Conservation (phyloP, 2,113 vertebrate genomes). For the Callionymus lyra region DNA sequence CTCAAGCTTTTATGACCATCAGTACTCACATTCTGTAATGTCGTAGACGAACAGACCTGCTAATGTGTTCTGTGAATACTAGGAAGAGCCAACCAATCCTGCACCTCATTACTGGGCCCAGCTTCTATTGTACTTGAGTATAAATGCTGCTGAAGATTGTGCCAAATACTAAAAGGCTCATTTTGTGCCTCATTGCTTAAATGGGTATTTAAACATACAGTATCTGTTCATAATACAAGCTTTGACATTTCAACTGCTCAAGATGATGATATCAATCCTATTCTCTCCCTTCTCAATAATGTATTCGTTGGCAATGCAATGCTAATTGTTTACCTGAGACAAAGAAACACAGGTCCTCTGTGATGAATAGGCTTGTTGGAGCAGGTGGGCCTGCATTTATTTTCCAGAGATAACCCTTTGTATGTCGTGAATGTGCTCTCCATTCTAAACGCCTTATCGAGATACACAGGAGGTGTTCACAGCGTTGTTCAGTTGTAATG, state of each 20-base stretch:
- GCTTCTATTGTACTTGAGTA: not conserved
- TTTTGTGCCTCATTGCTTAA: conserved; percentile 5
- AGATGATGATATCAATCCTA: conserved; percentile 17
- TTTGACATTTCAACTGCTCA: conserved; percentile 26
- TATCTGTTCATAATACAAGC: not conserved
- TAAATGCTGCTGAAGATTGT: conserved; percentile 1
- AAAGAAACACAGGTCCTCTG: conserved; percentile 16
- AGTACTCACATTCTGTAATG: too few species aligned
- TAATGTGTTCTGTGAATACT: too few species aligned
- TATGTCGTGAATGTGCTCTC: conserved; percentile 43
- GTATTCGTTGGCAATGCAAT: conserved; percentile 20
- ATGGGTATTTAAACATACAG: conserved; percentile 1
- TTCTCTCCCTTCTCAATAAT: conserved; percentile 17
- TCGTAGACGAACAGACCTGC: too few species aligned
- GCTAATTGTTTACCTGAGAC: conserved; percentile 44
- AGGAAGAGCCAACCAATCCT: too few species aligned
- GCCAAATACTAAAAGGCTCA: conserved; percentile 10
- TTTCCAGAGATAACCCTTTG: conserved; percentile 55
- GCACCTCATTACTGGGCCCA: too few species aligned
- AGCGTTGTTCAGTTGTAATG: conserved; percentile 45
- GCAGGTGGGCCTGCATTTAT: conserved; percentile 44
- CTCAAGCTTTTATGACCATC: too few species aligned
- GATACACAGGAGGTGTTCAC: conserved; percentile 46
- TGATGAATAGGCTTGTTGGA: conserved; percentile 51
- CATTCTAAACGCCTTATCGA: conserved; percentile 55